Percentiles rank a stretch among this genome's conserved stretches.
Conservation (phyloP, 2,113 vertebrate genomes). For the Urocolius indicus region DNA sequence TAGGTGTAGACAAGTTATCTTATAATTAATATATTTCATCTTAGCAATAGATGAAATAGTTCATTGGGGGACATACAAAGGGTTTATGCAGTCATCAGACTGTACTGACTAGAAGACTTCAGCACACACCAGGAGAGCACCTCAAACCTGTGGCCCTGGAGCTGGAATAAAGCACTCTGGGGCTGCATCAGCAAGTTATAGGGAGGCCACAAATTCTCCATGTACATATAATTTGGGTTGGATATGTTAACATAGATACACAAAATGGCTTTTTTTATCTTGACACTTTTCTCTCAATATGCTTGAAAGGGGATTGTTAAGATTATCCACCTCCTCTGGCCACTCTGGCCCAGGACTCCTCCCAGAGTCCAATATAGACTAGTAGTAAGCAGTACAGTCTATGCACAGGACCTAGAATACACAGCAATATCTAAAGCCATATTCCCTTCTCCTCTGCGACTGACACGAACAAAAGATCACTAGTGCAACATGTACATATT, state of each 20-base stretch:
- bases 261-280: neutral
- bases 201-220: neutral
- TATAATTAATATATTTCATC: too few relatives aligned
- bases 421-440: neutral
- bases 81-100: neutral
- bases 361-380: neutral
- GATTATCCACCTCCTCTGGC: neutral
- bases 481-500: neutral
- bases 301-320: neutral
- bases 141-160: neutral
- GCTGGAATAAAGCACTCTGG: neutral
- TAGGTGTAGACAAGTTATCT: neutral
- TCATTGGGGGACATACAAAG: neutral
- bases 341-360: neutral
- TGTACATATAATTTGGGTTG: neutral
- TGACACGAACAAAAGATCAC: neutral
- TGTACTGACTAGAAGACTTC: neutral
- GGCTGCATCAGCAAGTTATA: neutral
- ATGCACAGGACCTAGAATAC: too few relatives aligned
- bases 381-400: neutral
- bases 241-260: neutral
- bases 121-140: neutral
- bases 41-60: neutral
- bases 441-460: neutral
- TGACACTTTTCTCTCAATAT: neutral